These are phyloP conservation scores for Liposcelis brunnea DNA, from an alignment of 2,888 invertebrate species.

Conservation along the genomic window DNA sequence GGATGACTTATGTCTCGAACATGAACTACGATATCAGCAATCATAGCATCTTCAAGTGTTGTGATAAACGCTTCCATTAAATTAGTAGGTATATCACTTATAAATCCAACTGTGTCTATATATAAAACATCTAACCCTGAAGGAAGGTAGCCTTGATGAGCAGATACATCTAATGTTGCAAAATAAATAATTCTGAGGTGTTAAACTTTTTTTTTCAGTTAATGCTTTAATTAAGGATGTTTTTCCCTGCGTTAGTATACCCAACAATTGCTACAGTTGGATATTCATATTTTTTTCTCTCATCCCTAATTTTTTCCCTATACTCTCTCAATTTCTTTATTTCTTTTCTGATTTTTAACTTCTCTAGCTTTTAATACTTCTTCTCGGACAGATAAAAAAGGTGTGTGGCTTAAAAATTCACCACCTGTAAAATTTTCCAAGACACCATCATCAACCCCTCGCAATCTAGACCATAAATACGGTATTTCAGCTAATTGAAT, in stretches of 20 bases:
- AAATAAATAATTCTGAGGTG: slow-evolving; percentile 59
- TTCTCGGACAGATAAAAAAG: slow-evolving; percentile 21
- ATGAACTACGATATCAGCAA: slow-evolving; percentile 62
- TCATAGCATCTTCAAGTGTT: slow-evolving; percentile 61
- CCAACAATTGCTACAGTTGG: slow-evolving; percentile 67
- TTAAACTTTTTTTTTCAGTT: slow-evolving; percentile 43
- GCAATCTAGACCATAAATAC: slow-evolving; percentile 44
- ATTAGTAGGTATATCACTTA: slow-evolving; percentile 62
- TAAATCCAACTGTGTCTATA: slow-evolving; percentile 76
- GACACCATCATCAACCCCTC: slow-evolving; percentile 15
- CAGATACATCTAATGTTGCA: slow-evolving; percentile 72
- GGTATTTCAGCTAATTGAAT: slow-evolving; percentile 66
- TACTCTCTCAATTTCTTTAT: slow-evolving; percentile 40
- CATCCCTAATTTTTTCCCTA: slow-evolving; percentile 36
- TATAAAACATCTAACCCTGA: slow-evolving; percentile 46
- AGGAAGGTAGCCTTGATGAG: slow-evolving; percentile 51
- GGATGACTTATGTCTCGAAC: slow-evolving; percentile 63
- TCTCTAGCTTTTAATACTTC: slow-evolving; percentile 42
- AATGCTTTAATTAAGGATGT: slow-evolving; percentile 62
- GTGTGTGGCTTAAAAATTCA: slow-evolving; percentile 6
- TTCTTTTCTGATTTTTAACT: slow-evolving; percentile 37
- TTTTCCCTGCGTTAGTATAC: slow-evolving; percentile 69
- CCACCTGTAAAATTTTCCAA: slow-evolving; percentile 11
- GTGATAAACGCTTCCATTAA: slow-evolving; percentile 63
- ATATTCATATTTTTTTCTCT: slow-evolving; percentile 35